Evolutionary conservation across 2,113 vertebrate species (phyloP), one percentile per base, ranked within the genome.

Genomic region (Diadophis punctatus): DNA sequence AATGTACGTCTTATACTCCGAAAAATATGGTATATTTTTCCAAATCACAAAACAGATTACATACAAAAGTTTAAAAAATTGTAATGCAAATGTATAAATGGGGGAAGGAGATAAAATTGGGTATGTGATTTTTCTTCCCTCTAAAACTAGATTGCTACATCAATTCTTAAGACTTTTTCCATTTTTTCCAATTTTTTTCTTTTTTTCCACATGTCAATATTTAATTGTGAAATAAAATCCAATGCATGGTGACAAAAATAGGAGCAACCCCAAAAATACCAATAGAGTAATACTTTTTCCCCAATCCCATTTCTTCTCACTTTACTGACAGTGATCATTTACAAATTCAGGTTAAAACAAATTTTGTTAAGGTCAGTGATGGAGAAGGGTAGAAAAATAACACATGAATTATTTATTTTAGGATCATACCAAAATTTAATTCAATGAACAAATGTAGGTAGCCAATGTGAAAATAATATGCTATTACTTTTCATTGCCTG

Each of bases 401-500:
- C 8, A 25, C 20, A 60, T 63, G n/a, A 63, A 53, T 80, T 80
- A 80, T 39, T 80, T 80, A 80, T 80, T 80, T 80, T 80, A 43
- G 74, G n/a, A 80, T 80, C 74, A 80, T 43, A 80, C 74, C 34
- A 43, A 49, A 93, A 55, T n/a, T 51, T 51, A 22, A 30, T 84
- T 90, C 80, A 90, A 86, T 90, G 25, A n/a, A 58, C 87, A 89
- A 86, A 55, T 89, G 20, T 87, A 89, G 60, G 94, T 85, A 89
- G 88, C 89, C 89, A 90, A 84, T 94, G 90, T 87, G 93, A 93
- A 93, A 95, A 93, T 91, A 92, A 94, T 86, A 93, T 88, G 0
- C 0, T 93, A 86, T 87, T 87, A 90, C 92, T 95, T 92, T 93
- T 91, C 93, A 93, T 88, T 94, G 93, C 91, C 95, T 94, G 93